Evolutionary conservation across 2,888 invertebrate species (phyloP), one percentile per base, ranked within the genome.

Genomic region (Nymphalis c-album): DNA sequence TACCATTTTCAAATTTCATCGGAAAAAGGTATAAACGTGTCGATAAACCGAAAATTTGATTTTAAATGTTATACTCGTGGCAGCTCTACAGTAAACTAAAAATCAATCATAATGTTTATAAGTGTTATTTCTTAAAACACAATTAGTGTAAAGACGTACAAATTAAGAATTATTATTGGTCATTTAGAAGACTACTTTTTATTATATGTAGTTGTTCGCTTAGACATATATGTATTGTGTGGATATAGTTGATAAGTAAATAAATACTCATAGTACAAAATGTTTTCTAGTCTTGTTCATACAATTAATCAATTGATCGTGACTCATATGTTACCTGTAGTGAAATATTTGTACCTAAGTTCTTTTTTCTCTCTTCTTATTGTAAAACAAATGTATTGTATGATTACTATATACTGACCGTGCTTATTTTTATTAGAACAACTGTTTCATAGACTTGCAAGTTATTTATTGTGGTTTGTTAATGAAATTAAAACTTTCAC

Each of bases 401-500:
- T 35, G 10, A 8, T 40, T 40, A 0, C 35, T 8, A 40, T 10
- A 40, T 40, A 40, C 35, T 10, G 13, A 40, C 40, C 40, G 4
- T 40, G 4, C 13, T 2, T 40, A 40, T 13, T 40, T 10, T 4
- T 13, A 13, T 40, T 31, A 31, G 13, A 17, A 17, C 13, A 55
- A 55, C 57, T 40, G 22, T 53, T 45, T 51, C 20, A 48, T 31
- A n/a, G 26, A 48, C 18, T 46, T 26, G n/a, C 45, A 57, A 64
- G 26, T 60, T 50, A 31, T 7, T 16, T 55, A 2, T 45, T 62
- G 61, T 67, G 57, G 65, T 61, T 60, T 48, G 62, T 68, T 67
- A 79, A 82, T 84, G 80, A 74, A 85, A 89, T 85, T 85, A 88
- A 57, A 91, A 90, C 80, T 83, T 87, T 86, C 77, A 79, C 87